These are phyloP conservation scores for Elanoides forficatus DNA, from an alignment of 2,113 vertebrate genomes.

Conservation along the genomic window DNA sequence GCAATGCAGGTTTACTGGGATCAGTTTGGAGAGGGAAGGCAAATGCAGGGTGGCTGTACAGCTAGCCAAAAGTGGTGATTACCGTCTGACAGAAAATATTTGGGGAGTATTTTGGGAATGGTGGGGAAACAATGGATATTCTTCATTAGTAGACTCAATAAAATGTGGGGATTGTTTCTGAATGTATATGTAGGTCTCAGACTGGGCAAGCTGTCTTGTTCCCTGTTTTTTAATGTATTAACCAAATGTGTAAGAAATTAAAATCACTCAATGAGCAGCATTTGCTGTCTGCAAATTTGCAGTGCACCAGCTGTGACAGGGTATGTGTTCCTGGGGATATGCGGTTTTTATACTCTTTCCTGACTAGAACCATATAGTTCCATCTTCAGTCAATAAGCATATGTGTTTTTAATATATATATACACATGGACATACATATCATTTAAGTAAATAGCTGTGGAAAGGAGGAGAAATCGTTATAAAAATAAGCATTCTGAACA, in stretches of 20 bases:
- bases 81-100: not conserved
- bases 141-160: not conserved
- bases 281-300: not conserved
- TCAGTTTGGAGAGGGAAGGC: not conserved
- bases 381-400: not conserved
- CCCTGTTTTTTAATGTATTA: not conserved
- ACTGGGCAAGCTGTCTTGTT: not conserved
- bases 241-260: not conserved
- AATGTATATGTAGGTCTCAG: not conserved
- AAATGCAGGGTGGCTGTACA: not conserved
- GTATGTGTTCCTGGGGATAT: not conserved
- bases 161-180: not conserved
- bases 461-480: slow-evolving; percentile 25
- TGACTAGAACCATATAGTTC: not conserved
- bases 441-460: slow-evolving; percentile 44
- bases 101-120: not conserved
- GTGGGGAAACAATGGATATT: not conserved
- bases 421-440: not conserved
- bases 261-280: not conserved
- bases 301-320: not conserved
- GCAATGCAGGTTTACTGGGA: not conserved
- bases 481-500: slow-evolving; percentile 42
- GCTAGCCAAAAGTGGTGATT: not conserved
- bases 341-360: not conserved
- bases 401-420: not conserved